Evolutionary conservation across 2,797 vertebrate species (phyloP).

Genomic region (Masticophis lateralis): DNA sequence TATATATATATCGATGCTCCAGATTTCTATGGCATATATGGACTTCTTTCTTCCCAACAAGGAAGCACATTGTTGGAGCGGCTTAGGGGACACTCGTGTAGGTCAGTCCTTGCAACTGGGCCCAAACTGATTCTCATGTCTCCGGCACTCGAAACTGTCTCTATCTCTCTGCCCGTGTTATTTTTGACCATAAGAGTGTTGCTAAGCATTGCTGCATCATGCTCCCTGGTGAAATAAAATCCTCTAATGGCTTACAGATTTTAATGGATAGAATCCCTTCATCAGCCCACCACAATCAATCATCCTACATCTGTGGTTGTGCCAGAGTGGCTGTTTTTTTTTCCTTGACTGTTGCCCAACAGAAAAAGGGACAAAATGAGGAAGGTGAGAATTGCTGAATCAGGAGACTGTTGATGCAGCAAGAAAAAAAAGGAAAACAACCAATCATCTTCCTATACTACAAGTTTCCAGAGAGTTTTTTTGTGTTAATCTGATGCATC

Average conservation of each 20-base stretch:
- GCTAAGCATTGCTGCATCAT: conserved; percentile 19
- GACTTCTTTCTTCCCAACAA: not conserved
- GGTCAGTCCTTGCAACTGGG: not conserved
- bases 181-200: conserved; percentile 3
- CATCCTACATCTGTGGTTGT: not conserved
- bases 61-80: not conserved
- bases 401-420: not conserved
- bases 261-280: conserved; percentile 45
- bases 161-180: not conserved
- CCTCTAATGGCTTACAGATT: conserved; percentile 50
- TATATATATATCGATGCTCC: no score
- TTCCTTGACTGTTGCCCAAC: not conserved
- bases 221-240: conserved; percentile 42
- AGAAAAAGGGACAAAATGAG: not conserved
- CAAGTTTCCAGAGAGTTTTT: not conserved
- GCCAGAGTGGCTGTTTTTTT: not conserved
- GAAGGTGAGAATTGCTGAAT: conserved; percentile 7
- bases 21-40: not conserved
- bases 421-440: not conserved
- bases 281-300: not conserved
- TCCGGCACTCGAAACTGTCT: rapidly evolving
- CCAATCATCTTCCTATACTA: not conserved
- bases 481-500: not conserved
- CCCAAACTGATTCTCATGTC: not conserved
- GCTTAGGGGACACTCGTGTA: not conserved